Percentiles rank a stretch among this genome's conserved stretches.
Conservation (phyloP, 2,797 vertebrate genomes). For the Chelonia mydas region DNA sequence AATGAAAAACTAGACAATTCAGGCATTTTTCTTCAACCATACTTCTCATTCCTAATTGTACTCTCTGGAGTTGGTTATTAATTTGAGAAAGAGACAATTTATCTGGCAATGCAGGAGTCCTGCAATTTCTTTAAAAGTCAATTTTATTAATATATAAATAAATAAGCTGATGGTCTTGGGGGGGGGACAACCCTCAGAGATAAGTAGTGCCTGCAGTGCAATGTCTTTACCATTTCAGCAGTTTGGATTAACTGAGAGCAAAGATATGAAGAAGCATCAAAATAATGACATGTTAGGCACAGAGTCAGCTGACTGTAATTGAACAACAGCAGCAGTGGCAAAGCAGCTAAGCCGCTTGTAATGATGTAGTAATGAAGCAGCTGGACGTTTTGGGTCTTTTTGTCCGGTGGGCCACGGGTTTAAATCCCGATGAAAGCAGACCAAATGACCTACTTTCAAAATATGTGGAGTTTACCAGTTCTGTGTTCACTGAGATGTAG, state of each 20-base stretch:
- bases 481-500: not conserved
- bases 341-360: not conserved
- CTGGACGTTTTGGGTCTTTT: not conserved
- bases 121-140: conserved; percentile 36
- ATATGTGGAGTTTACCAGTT: fast-evolving
- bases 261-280: not conserved
- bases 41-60: conserved; percentile 60
- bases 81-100: conserved; percentile 64
- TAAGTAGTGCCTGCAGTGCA: not conserved
- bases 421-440: fast-evolving
- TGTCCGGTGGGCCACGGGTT: not conserved
- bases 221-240: not conserved
- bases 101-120: conserved; percentile 17
- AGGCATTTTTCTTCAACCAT: conserved; percentile 20
- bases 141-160: conserved; percentile 29
- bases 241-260: not conserved
- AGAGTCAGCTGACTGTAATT: not conserved
- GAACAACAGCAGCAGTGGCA: not conserved
- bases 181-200: fast-evolving
- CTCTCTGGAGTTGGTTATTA: conserved; percentile 55
- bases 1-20: conserved; percentile 55
- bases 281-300: not conserved
- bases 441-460: fast-evolving
- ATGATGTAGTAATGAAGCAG: not conserved
- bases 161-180: not conserved